Base-by-base conservation (phyloP, 2,888 invertebrate species). In the Hemistola chrysoprasaria region DNA sequence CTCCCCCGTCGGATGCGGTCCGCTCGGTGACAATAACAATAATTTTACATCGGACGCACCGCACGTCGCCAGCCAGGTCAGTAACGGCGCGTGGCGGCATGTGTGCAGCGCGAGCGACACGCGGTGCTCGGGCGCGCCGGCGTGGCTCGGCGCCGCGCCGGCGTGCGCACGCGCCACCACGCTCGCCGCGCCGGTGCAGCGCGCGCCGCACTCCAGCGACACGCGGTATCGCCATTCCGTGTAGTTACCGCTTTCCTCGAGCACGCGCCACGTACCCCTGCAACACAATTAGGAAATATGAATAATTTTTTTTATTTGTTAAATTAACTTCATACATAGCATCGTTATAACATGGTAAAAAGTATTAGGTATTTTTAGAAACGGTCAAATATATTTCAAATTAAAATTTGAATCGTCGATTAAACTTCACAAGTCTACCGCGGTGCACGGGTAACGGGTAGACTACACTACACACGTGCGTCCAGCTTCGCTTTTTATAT, bases 181-280 rank as follows among this genome's bases (percentile, higher is more conserved):
- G 10, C 1, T 1, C 6, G 59, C 72, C 32, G 45, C 52, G 6
- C 76, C 78, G 6, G 11, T 3, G 60, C 78, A 77, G 10, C 67
- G 66, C 52, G 55, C 40, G 8, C 77, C 77, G 59, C 79, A 79
- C 51, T 35, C 8, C 63, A 65, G 74, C 31, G 41, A 1, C 59
- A 75, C 75, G 21, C 40, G 39, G 60, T 78, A 78, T 20, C 55
- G 57, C 79, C 79, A 78, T 47, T 53, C 61, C 27, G 77, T 63
- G 60, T 66, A 66, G 66, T 81, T 77, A 55, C 66, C 61, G 43
- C 48, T 39, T 54, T 81, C 78, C 26, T 65, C 62, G 47, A 66
- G 67, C 26, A 82, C 56, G 2, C 46, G 44, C 80, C 71, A 78
- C 31, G 69, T 36, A 0, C 59, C 65, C 1, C 74, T 73, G 56